phyloP scores from a whole-genome alignment of 2,797 vertebrate genomes.

The Zalophus californianus region DNA sequence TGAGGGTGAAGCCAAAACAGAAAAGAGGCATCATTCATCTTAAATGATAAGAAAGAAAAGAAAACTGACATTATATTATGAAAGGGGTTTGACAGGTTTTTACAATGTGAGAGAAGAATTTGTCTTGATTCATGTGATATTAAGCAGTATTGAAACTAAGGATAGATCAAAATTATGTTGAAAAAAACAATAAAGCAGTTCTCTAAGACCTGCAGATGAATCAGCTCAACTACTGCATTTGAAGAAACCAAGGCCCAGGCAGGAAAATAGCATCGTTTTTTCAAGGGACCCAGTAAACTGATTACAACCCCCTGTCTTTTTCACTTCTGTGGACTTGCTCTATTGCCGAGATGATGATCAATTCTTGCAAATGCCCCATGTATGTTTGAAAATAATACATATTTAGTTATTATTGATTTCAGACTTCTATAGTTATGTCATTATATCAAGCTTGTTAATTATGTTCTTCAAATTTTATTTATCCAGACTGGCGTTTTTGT shows the following conservation, averaged over 20 bases:
- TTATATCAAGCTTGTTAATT: background rate
- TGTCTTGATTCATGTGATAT: background rate
- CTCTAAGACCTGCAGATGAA: background rate
- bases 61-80: background rate
- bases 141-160: slow-evolving; percentile 14
- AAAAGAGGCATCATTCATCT: slow-evolving; percentile 43
- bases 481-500: background rate
- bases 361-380: background rate
- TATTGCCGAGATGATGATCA: too few species aligned
- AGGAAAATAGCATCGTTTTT: background rate
- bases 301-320: background rate
- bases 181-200: background rate
- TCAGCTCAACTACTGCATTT: background rate
- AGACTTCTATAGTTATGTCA: background rate
- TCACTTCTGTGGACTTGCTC: background rate
- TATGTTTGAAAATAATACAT: background rate
- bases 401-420: background rate
- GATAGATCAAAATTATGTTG: slow-evolving; percentile 15
- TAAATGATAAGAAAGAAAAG: background rate
- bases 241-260: background rate
- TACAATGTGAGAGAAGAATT: slow-evolving; percentile 16
- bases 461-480: background rate
- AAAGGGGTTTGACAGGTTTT: slow-evolving; percentile 63
- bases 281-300: background rate
- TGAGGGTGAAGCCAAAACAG: background rate